phyloP scores from a whole-genome alignment of 2,797 vertebrate genomes.

The Bucorvus abyssinicus region DNA sequence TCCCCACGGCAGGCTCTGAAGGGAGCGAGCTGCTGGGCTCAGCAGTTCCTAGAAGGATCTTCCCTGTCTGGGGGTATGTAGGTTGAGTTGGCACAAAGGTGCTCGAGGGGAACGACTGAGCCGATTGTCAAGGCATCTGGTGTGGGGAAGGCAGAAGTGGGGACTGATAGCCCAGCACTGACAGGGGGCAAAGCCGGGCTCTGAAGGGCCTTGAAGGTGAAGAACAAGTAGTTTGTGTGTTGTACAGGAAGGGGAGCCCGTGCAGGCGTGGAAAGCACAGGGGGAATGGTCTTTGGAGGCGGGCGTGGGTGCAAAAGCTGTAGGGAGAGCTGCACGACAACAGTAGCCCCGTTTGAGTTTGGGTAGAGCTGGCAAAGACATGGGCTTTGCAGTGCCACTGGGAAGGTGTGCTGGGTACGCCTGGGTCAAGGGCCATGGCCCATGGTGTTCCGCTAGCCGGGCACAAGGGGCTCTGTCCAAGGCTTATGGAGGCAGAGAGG shows the following conservation, averaged over 20 bases:
- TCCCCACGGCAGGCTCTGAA: not conserved
- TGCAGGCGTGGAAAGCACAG: rapidly evolving
- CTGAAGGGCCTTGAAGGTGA: not conserved
- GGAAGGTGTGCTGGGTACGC: no score
- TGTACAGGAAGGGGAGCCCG: not conserved
- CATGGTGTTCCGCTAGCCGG: not conserved
- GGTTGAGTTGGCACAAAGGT: not conserved
- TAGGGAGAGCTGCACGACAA: not conserved
- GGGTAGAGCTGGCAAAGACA: not conserved
- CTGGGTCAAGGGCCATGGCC: no score
- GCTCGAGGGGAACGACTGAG: not conserved
- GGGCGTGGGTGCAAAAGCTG: rapidly evolving
- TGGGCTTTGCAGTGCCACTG: no score
- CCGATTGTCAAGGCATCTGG: not conserved
- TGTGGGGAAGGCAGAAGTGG: not conserved
- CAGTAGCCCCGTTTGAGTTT: not conserved
- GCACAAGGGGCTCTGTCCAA: no score
- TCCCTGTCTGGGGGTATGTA: rapidly evolving
- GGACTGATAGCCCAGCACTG: not conserved
- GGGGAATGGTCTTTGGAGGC: not conserved
- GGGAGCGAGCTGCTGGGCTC: not conserved
- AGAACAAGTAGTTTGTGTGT: not conserved
- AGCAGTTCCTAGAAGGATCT: not conserved
- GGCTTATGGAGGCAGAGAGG: not conserved
- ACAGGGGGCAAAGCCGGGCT: not conserved